Percentiles rank a stretch among this genome's conserved stretches.
Conservation (phyloP, 2,113 vertebrate species). For the Sinocyclocheilus maitianheensis region DNA sequence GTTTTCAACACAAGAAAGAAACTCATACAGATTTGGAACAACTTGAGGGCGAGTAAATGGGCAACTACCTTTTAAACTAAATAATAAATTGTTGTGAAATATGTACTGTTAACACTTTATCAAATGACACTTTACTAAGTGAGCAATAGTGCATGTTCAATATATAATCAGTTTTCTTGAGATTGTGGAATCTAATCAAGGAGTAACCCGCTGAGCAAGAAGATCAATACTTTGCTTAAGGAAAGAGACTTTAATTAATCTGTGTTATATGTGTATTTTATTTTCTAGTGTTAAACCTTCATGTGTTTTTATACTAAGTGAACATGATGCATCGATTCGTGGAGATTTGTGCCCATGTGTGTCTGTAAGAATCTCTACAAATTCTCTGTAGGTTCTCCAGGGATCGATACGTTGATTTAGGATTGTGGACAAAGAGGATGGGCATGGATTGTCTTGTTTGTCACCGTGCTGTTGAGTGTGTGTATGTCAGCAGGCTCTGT, state of each 20-base stretch:
- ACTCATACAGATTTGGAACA: no score
- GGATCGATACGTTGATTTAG: conserved; percentile 36
- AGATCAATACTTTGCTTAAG: conserved; percentile 40
- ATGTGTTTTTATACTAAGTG: neutral
- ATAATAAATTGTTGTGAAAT: no score
- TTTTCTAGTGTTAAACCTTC: conserved; percentile 11
- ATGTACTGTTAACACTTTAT: neutral
- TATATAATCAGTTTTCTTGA: conserved; percentile 22
- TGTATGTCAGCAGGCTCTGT: conserved; percentile 52
- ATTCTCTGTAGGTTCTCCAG: conserved; percentile 8
- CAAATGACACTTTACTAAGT: neutral
- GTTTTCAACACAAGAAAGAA: no score
- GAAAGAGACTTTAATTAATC: conserved; percentile 11
- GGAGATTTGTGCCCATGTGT: conserved; percentile 13
- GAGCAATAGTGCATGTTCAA: neutral
- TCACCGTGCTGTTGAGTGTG: conserved; percentile 37
- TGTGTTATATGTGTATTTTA: neutral
- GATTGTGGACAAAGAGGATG: conserved; percentile 42
- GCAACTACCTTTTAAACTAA: neutral
- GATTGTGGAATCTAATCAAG: conserved; percentile 37
- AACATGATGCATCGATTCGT: conserved; percentile 1
- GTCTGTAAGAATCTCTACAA: conserved; percentile 5
- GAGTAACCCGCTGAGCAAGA: conserved; percentile 37
- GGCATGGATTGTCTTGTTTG: conserved; percentile 36
- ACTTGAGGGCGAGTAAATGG: no score